These are phyloP conservation scores for Sitta europaea DNA, from an alignment of 2,113 vertebrate genomes.

Conservation along the genomic window DNA sequence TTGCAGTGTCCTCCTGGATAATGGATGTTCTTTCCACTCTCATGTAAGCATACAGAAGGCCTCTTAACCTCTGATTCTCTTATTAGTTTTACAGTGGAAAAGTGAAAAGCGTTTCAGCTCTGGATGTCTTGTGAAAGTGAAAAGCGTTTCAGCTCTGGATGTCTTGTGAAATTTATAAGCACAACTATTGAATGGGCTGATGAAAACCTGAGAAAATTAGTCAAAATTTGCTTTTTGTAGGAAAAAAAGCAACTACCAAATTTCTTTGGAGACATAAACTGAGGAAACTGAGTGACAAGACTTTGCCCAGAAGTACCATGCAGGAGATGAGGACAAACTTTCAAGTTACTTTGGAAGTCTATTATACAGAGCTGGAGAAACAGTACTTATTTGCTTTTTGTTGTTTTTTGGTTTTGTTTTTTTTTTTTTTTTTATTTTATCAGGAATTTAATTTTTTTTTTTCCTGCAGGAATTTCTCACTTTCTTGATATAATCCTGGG, in stretches of 20 bases:
- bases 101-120: background rate
- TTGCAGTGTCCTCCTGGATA: background rate
- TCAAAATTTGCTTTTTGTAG: background rate
- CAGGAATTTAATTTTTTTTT: no score
- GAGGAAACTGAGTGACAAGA: background rate
- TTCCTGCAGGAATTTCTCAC: background rate
- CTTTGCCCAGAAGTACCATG: background rate
- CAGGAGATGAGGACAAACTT: background rate
- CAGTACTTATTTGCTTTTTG: background rate
- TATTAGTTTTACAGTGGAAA: background rate
- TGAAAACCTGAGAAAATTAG: background rate
- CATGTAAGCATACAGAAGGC: accelerated
- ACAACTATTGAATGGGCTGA: background rate
- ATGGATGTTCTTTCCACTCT: background rate
- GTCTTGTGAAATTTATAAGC: background rate
- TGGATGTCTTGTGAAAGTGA: background rate
- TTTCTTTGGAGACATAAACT: background rate
- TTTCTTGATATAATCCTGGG: background rate
- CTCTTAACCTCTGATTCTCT: background rate
- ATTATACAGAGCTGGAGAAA: accelerated
- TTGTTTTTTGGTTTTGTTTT: background rate
- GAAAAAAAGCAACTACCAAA: background rate
- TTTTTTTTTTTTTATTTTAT: background rate
- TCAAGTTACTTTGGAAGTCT: background rate
- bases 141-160: background rate